Base-by-base conservation (phyloP, 2,797 vertebrate genomes). In the Adrianichthys oophorus region DNA sequence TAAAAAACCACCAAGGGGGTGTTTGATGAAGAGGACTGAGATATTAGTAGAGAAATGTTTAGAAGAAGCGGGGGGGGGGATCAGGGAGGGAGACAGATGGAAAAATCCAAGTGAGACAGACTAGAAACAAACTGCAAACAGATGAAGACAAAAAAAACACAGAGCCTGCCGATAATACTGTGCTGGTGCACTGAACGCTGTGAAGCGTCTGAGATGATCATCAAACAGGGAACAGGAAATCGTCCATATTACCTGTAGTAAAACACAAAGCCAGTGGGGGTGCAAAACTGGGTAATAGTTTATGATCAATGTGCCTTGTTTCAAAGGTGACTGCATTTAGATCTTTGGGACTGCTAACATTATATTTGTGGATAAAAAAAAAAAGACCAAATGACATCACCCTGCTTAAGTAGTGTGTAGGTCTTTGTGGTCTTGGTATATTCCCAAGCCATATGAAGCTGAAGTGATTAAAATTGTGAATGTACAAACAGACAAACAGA, bases 251-350 rank as follows among this genome's bases (percentile, higher is more conserved):
- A 45, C 73, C 74, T 54, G 71, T 26, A 46, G 40, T 24, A 8
- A 1, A 65, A 52, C 65, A 19, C 14, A 58, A 63, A 56, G 52
- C 62, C 60, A 71, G 61, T 73, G 81, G 74, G 81, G 79, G 76
- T 80, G 71, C 66, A 47, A 45, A 78, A 76, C 15, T 29, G 50
- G 62, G 44, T 12, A 52, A 63, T 19, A 21, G 15, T 80, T 77
- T 68, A 65, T 67, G 26, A 45, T 79, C 64, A 42, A 62, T 70
- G 64, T 65, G 47, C 52, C 66, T 62, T 46, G 73, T 87, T 82
- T 74, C 84, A 78, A 80, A 52, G 74, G 80, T 51, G 57, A 81
- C 70, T 2, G 21, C 44, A 10, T 77, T 74, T 63, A 59, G 54
- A 63, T 66, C 68, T 69, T 61, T 26, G 55, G 46, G 46, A 52